Evolutionary conservation across 2,888 invertebrate genomes (phyloP).

Genomic region (Oscheius sp.): DNA sequence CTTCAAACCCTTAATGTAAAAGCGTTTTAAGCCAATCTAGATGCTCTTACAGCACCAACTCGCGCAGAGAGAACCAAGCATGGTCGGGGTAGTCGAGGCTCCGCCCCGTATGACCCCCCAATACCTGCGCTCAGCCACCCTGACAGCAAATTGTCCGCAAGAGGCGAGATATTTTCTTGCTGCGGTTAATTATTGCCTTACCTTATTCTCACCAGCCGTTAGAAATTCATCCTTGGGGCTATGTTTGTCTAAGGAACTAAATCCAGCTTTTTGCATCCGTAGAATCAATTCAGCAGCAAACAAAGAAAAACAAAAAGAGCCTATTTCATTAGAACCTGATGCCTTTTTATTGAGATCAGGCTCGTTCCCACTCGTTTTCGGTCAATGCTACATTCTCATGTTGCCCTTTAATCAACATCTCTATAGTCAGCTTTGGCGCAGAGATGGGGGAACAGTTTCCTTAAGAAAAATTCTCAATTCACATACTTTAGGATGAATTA

Average conservation of each 20-base stretch:
- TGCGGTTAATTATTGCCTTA: conserved; percentile 2
- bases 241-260: too few species aligned
- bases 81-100: conserved; percentile 1
- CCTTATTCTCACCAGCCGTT: conserved; percentile 1
- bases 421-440: too few species aligned
- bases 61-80: not conserved
- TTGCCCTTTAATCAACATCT: too few species aligned
- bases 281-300: too few species aligned
- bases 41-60: conserved; percentile 9
- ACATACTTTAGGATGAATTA: conserved; percentile 22
- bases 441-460: too few species aligned
- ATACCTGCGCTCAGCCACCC: conserved; percentile 19
- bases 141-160: conserved; percentile 14
- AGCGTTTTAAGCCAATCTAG: not conserved
- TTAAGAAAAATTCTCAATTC: not conserved
- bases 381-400: too few species aligned
- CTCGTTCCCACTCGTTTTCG: too few species aligned
- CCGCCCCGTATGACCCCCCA: conserved; percentile 28
- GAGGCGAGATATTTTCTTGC: conserved; percentile 13
- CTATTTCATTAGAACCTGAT: too few species aligned
- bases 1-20: too few species aligned
- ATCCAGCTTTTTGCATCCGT: not conserved
- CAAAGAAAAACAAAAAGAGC: too few species aligned
- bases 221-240: not conserved
- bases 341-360: too few species aligned